Evolutionary conservation across 2,113 vertebrate genomes (phyloP).

Genomic region (Haemorhous mexicanus): DNA sequence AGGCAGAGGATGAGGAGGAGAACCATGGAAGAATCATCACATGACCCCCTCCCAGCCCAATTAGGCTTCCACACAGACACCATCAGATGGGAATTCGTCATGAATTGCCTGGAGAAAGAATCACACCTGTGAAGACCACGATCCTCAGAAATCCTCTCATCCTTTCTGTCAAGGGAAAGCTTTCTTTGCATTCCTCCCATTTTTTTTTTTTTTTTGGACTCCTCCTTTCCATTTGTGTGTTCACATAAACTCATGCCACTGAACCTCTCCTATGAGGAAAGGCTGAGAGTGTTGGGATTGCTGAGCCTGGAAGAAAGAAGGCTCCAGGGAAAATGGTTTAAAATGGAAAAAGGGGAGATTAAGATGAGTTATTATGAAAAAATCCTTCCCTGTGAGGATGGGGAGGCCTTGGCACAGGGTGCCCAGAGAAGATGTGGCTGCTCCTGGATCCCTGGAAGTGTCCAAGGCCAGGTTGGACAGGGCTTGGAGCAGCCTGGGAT

Average conservation of each 20-base stretch:
- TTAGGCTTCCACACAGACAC: not conserved
- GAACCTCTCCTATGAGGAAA: not conserved
- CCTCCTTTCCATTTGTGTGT: not conserved
- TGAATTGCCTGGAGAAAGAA: not conserved
- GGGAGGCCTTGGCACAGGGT: fast-evolving
- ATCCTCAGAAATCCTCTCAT: not conserved
- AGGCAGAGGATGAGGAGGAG: not conserved
- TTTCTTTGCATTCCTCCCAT: not conserved
- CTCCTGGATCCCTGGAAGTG: not conserved
- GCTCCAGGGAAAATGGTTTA: not conserved
- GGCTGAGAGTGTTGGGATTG: not conserved
- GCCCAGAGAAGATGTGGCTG: not conserved
- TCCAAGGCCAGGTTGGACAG: not conserved
- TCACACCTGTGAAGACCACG: not conserved
- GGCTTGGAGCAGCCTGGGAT: not conserved
- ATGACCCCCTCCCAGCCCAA: not conserved
- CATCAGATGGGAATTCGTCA: fast-evolving
- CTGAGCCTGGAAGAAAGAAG: not conserved
- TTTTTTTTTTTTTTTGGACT: not conserved
- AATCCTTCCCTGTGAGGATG: not conserved
- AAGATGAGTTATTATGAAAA: not conserved
- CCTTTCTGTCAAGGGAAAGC: not conserved
- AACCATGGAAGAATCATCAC: not conserved
- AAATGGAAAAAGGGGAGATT: not conserved
- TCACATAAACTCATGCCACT: not conserved